A percentile compares a stretch with the other conserved stretches of the same genome.
phyloP scores from a whole-genome alignment of 2,797 vertebrate species.

The Phrynocephalus vlangalii region DNA sequence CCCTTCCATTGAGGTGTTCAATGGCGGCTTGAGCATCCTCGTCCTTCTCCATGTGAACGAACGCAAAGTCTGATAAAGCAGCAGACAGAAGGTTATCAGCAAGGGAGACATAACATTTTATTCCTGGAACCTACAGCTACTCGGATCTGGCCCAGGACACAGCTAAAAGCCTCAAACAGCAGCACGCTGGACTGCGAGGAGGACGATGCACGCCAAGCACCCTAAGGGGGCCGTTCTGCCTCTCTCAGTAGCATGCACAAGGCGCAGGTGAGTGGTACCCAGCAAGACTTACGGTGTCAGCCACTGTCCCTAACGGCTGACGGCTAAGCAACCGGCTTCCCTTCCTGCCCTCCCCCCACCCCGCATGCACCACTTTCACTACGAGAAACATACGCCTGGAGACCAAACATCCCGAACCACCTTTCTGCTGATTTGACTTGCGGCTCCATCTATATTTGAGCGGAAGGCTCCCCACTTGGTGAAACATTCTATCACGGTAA shows the following conservation, averaged over 20 bases:
- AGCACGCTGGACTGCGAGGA: background rate
- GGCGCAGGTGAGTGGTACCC: background rate
- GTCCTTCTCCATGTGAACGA: conserved; percentile 99
- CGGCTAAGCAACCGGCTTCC: background rate
- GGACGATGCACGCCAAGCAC: background rate
- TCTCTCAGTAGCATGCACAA: background rate
- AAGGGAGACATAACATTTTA: conserved; percentile 71
- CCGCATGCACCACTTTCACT: background rate
- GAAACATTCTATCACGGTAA: background rate
- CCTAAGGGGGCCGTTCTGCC: background rate
- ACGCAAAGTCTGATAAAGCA: conserved; percentile 93
- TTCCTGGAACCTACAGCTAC: conserved; percentile 50
- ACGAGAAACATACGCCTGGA: background rate
- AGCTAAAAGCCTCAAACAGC: background rate
- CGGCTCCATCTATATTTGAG: background rate
- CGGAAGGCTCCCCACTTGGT: background rate
- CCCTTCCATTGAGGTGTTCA: conserved; percentile 95
- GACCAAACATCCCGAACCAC: background rate
- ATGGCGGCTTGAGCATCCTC: conserved; percentile 96
- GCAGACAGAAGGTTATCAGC: conserved; percentile 84
- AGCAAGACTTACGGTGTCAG: too few species aligned
- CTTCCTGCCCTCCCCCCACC: background rate
- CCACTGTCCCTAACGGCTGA: background rate
- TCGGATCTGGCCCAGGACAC: background rate
- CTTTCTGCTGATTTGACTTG: background rate